Evolutionary conservation across 2,113 vertebrate genomes (phyloP).

Genomic region (Malurus cyaneus): DNA sequence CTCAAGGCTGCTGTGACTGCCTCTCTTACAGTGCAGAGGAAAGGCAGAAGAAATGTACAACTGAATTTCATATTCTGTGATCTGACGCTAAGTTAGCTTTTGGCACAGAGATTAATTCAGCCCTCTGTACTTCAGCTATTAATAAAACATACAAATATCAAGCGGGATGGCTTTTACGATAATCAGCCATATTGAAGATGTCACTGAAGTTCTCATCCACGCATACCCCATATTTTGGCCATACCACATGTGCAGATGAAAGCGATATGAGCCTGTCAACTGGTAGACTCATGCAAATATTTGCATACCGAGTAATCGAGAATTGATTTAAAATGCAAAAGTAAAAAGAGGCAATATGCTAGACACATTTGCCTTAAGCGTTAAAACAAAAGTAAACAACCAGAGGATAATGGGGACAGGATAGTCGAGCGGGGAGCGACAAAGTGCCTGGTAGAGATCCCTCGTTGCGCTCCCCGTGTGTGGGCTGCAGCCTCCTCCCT

Average conservation of each 20-base stretch:
- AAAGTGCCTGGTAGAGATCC: fast-evolving
- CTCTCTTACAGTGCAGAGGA: not conserved
- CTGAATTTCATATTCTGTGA: not conserved
- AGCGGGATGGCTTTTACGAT: not conserved
- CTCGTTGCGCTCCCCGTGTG: fast-evolving
- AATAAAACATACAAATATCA: not conserved
- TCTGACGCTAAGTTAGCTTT: not conserved
- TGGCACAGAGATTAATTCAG: not conserved
- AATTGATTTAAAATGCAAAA: constrained; percentile 13
- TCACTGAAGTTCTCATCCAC: not conserved
- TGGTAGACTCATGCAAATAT: not conserved
- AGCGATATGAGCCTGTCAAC: not conserved
- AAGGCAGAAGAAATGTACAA: not conserved
- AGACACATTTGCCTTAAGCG: not conserved
- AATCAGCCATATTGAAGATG: not conserved
- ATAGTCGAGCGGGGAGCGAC: not conserved
- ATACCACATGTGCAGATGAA: not conserved
- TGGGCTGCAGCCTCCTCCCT: not conserved
- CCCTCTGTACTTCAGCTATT: not conserved
- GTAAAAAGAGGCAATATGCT: not conserved
- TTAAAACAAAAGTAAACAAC: not conserved
- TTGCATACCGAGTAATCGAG: not conserved
- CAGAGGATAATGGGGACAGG: not conserved
- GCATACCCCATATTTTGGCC: not conserved
- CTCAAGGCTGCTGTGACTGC: not conserved